phyloP scores from a whole-genome alignment of 2,797 vertebrate species.

The Peromyscus eremicus region DNA sequence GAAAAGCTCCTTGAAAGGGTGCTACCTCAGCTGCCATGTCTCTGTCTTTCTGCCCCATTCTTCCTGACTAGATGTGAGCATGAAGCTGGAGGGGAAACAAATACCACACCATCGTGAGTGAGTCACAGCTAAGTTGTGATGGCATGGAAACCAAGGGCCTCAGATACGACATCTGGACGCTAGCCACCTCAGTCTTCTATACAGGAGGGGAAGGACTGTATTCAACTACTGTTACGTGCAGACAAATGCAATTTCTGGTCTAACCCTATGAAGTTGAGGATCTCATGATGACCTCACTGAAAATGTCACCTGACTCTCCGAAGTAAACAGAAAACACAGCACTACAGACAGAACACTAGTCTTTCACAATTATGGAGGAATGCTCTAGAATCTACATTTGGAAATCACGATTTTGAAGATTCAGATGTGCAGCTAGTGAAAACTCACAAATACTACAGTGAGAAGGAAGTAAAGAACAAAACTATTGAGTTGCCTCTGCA shows the following conservation, averaged over 20 bases:
- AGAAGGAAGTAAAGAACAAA: background rate
- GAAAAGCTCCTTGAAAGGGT: background rate
- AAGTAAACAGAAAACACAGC: background rate
- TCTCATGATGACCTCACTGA: background rate
- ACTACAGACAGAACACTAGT: background rate
- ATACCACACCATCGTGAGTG: background rate
- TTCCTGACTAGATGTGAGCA: background rate
- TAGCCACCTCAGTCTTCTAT: background rate
- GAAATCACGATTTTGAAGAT: background rate
- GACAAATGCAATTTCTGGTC: background rate
- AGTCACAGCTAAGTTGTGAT: background rate
- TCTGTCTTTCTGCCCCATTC: background rate
- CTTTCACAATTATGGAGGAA: background rate
- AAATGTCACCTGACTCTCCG: background rate
- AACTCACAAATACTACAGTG: background rate
- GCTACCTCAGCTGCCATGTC: background rate
- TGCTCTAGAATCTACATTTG: background rate
- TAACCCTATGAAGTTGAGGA: background rate
- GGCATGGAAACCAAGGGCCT: background rate
- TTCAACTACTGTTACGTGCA: background rate
- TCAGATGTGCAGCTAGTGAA: conserved; percentile 6
- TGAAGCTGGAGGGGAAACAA: background rate
- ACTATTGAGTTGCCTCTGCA: background rate
- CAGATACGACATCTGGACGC: background rate
- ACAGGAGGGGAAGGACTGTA: background rate